phyloP scores from a whole-genome alignment of 2,113 vertebrate genomes.

The Crotophaga sulcirostris region DNA sequence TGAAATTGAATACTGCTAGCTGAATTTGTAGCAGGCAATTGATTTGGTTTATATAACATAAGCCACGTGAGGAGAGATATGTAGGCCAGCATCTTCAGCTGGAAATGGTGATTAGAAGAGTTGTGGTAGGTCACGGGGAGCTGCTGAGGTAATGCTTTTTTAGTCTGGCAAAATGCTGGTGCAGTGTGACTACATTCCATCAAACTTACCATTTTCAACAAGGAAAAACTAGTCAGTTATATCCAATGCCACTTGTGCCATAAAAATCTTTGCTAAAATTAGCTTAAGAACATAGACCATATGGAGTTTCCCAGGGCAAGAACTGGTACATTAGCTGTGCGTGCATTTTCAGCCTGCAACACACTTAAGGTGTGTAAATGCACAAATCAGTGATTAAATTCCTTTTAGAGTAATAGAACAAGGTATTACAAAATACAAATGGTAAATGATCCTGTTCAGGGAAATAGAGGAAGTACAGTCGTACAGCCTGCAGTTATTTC shows the following conservation, averaged over 20 bases:
- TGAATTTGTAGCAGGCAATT: slow-evolving; percentile 61
- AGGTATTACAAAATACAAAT: slow-evolving; percentile 6
- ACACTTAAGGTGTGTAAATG: slow-evolving; percentile 9
- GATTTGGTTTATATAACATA: slow-evolving; percentile 64
- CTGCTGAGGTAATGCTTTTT: slow-evolving; percentile 13
- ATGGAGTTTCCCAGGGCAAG: slow-evolving; percentile 12
- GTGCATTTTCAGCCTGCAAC: background rate
- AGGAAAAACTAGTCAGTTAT: background rate
- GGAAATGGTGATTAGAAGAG: background rate
- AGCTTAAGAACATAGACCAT: background rate
- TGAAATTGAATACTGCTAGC: slow-evolving; percentile 51
- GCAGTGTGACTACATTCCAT: background rate
- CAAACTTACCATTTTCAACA: background rate
- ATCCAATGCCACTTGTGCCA: background rate
- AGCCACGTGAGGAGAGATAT: slow-evolving; percentile 34
- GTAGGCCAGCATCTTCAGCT: slow-evolving; percentile 57
- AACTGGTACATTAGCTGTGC: slow-evolving; percentile 7
- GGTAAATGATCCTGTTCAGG: background rate
- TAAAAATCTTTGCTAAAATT: slow-evolving; percentile 16
- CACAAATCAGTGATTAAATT: background rate
- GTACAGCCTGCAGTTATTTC: background rate
- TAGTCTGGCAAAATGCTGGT: background rate
- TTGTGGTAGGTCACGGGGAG: background rate
- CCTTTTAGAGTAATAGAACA: background rate
- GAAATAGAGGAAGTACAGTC: background rate